Evolutionary conservation across 2,888 invertebrate species (phyloP).

Genomic region (Stramonita haemastoma): DNA sequence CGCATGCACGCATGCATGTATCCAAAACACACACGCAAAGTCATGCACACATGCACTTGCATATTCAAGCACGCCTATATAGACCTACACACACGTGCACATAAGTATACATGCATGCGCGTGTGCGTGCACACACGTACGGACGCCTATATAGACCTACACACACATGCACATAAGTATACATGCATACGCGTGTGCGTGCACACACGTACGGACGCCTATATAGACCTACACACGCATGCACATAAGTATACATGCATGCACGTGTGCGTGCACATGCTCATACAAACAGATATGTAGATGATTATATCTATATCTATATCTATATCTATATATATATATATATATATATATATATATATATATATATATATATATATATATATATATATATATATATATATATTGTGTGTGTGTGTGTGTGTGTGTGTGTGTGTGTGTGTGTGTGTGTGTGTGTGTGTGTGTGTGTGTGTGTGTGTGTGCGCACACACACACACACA

Average conservation of each 20-base stretch:
- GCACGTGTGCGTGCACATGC: not conserved
- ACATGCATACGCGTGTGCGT: not conserved
- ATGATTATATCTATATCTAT: too few relatives aligned
- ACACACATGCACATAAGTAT: not conserved
- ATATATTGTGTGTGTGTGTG: too few relatives aligned
- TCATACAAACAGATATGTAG: not conserved
- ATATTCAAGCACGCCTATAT: not conserved
- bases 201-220: not conserved
- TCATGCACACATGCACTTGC: constrained; percentile 1
- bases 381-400: too few relatives aligned
- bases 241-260: not conserved
- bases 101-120: not conserved
- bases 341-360: too few relatives aligned
- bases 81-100: not conserved
- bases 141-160: not conserved
- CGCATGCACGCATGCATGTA: not conserved
- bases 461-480: too few relatives aligned
- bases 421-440: too few relatives aligned
- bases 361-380: too few relatives aligned
- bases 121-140: not conserved
- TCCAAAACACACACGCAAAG: not conserved
- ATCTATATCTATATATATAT: too few relatives aligned
- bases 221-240: not conserved
- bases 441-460: too few relatives aligned
- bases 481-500: not conserved